Percentiles rank a stretch among this genome's conserved stretches.
phyloP scores from a whole-genome alignment of 2,113 vertebrate species.

The Cebidichthys violaceus region DNA sequence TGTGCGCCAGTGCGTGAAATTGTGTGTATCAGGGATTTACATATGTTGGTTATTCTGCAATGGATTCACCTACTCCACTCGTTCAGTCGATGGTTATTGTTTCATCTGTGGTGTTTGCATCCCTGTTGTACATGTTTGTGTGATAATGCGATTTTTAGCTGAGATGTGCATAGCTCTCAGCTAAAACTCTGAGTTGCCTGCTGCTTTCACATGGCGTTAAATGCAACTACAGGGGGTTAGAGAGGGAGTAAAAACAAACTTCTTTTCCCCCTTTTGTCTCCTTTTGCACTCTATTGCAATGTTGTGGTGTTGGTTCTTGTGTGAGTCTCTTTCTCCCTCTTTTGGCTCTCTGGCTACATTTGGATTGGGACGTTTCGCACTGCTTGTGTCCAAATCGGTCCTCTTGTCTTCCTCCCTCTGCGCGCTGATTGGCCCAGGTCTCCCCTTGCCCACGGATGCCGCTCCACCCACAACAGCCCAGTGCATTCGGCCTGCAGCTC shows the following conservation, averaged over 20 bases:
- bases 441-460: slow-evolving; percentile 98
- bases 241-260: slow-evolving; percentile 19
- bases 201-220: slow-evolving; percentile 46
- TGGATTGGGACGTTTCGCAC: slow-evolving; percentile 66
- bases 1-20: neutral
- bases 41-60: neutral
- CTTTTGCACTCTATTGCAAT: slow-evolving; percentile 63
- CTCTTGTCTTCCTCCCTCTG: slow-evolving; percentile 75
- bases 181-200: slow-evolving; percentile 22
- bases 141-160: slow-evolving; percentile 23
- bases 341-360: slow-evolving; percentile 61
- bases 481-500: slow-evolving; percentile 98
- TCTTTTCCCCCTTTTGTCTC: slow-evolving; percentile 47
- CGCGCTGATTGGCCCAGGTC: slow-evolving; percentile 93
- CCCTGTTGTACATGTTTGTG: slow-evolving; percentile 35
- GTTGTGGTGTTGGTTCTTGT: slow-evolving; percentile 72
- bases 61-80: neutral
- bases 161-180: slow-evolving; percentile 28
- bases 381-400: slow-evolving; percentile 66
- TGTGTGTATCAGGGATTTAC: slow-evolving; percentile 39
- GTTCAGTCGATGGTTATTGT: neutral
- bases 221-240: slow-evolving; percentile 33
- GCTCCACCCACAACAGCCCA: slow-evolving; percentile 99
- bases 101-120: slow-evolving; percentile 52
- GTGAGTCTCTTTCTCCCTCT: slow-evolving; percentile 72